Conservation (phyloP, 2,113 vertebrate genomes). For the Copsychus sechellarum region DNA sequence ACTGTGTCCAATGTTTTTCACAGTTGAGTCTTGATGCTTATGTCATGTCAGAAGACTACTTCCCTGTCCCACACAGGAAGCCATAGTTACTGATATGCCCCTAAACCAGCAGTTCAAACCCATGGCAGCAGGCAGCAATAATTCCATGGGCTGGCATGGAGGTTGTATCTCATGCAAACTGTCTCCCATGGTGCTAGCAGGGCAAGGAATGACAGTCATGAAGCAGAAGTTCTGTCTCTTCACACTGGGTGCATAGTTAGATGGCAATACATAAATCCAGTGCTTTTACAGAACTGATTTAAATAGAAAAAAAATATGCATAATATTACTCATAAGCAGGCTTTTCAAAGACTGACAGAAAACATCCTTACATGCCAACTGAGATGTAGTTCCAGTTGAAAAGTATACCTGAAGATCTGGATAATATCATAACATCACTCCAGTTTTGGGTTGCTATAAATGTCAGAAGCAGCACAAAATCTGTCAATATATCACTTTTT, state of each 20-base stretch:
- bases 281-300: neutral
- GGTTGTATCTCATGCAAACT: neutral
- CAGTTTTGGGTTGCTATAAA: neutral
- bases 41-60: neutral
- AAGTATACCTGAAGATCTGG: neutral
- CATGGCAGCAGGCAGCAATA: neutral
- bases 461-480: neutral
- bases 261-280: neutral
- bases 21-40: neutral
- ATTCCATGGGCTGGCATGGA: neutral
- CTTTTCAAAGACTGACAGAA: neutral
- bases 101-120: neutral
- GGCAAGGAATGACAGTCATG: neutral
- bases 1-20: neutral
- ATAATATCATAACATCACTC: neutral
- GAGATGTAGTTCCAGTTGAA: neutral
- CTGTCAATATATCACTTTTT: neutral
- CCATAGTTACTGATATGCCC: neutral
- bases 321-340: neutral
- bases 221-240: neutral
- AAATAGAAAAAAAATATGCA: neutral
- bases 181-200: neutral
- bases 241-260: neutral
- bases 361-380: neutral
- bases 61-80: neutral